phyloP scores from a whole-genome alignment of 2,113 vertebrate genomes.

The Urocitellus parryii region DNA sequence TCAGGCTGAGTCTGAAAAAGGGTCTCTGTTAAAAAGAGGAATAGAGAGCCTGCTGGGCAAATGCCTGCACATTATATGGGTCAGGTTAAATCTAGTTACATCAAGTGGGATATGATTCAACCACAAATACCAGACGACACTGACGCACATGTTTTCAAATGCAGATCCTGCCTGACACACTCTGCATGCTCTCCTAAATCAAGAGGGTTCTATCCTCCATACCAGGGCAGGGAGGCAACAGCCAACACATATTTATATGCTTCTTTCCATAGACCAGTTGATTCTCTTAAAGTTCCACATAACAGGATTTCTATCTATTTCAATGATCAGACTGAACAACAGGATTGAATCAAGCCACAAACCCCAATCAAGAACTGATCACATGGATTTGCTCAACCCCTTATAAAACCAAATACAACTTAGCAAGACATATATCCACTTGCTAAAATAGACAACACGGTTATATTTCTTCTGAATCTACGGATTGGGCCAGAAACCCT shows the following conservation, averaged over 20 bases:
- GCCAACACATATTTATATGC: neutral
- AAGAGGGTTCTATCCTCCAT: neutral
- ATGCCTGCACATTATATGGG: conserved; percentile 32
- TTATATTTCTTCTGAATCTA: neutral
- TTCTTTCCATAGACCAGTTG: neutral
- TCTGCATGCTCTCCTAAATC: neutral
- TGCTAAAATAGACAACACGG: conserved; percentile 20
- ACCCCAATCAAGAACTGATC: conserved; percentile 11
- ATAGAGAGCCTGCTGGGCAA: conserved; percentile 56
- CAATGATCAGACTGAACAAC: neutral
- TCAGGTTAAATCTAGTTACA: conserved; percentile 49
- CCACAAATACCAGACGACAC: conserved; percentile 8
- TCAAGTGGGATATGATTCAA: conserved; percentile 56
- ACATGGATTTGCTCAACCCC: neutral
- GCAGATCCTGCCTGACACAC: neutral
- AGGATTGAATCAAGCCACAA: conserved; percentile 23
- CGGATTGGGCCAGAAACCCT: neutral
- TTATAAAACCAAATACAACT: conserved; percentile 15
- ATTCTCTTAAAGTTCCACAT: neutral
- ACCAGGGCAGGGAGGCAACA: neutral
- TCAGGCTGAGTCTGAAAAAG: conserved; percentile 59
- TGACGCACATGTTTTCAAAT: neutral
- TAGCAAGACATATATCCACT: neutral
- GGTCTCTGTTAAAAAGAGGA: conserved; percentile 65
- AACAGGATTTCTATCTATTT: neutral